Conservation (phyloP, 2,113 vertebrate genomes). For the Verasper variegatus region DNA sequence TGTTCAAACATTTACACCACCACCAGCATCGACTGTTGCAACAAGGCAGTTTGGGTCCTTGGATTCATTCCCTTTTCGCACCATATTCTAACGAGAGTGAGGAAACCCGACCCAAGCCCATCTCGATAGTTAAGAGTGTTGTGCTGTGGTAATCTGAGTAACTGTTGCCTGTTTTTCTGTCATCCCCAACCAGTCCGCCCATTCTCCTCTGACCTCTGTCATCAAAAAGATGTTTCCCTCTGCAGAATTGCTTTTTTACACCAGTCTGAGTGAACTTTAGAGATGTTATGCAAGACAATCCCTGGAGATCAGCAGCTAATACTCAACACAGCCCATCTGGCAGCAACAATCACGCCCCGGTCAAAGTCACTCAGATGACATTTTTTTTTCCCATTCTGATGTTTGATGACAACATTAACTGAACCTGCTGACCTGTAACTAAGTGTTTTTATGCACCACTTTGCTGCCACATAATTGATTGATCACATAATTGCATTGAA, state of each 20-base stretch:
- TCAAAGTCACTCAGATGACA: neutral
- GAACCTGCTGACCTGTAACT: neutral
- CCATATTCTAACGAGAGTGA: too few species aligned
- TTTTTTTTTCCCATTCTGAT: neutral
- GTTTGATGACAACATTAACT: neutral
- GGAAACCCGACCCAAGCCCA: too few species aligned
- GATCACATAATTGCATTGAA: neutral
- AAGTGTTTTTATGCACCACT: neutral
- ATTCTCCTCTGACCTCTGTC: neutral
- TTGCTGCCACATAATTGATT: neutral
- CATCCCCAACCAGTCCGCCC: neutral
- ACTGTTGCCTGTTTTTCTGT: neutral
- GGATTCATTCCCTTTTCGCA: too few species aligned
- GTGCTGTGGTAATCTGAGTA: neutral
- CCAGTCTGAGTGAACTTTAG: neutral
- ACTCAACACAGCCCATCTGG: neutral
- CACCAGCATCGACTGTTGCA: neutral
- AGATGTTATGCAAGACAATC: neutral
- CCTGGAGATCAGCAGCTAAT: neutral
- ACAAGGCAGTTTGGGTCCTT: too few species aligned
- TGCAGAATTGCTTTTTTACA: neutral
- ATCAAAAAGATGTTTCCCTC: neutral
- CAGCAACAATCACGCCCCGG: neutral
- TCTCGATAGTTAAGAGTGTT: neutral
- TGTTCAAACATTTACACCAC: neutral